Evolutionary conservation across 1,140 invertebrate species (phyloP).

Genomic region (Diachasma alloeum): DNA sequence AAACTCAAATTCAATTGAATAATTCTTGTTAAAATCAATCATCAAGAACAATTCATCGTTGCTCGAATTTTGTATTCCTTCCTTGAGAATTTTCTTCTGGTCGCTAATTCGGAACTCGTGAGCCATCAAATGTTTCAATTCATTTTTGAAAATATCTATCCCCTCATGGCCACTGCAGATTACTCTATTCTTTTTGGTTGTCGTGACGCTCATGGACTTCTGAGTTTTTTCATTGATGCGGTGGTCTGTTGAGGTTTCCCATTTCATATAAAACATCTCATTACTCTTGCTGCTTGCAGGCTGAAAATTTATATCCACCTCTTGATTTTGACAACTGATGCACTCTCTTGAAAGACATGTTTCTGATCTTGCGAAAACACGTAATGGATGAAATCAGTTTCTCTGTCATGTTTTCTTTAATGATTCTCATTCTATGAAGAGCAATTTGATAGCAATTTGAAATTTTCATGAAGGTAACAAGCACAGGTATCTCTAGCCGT

Average conservation of each 20-base stretch:
- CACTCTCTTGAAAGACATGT: constrained; percentile 29
- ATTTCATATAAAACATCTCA: constrained; percentile 17
- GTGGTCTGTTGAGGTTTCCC: too few species aligned
- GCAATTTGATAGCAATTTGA: constrained; percentile 20
- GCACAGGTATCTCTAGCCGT: too few species aligned
- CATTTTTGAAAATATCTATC: constrained; percentile 24
- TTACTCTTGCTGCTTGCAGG: constrained; percentile 27
- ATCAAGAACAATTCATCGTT: too few species aligned
- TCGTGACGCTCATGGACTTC: constrained; percentile 22
- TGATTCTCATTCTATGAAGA: constrained; percentile 22
- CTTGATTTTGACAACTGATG: constrained; percentile 27
- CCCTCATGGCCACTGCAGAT: constrained; percentile 20
- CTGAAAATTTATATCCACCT: constrained; percentile 23
- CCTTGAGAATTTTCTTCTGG: too few species aligned
- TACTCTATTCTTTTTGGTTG: constrained; percentile 30
- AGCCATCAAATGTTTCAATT: too few species aligned
- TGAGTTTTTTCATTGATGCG: constrained; percentile 29
- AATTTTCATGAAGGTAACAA: constrained; percentile 33
- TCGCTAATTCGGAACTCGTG: too few species aligned
- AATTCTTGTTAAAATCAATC: too few species aligned
- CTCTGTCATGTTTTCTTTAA: constrained; percentile 26
- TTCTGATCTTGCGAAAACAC: constrained; percentile 23
- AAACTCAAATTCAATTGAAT: too few species aligned
- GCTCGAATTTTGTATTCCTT: too few species aligned
- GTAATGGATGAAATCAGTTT: constrained; percentile 27